A percentile compares a stretch with the other conserved stretches of the same genome.
Evolutionary conservation across 2,113 vertebrate genomes (phyloP).

Genomic region (Pluvianellus socialis): DNA sequence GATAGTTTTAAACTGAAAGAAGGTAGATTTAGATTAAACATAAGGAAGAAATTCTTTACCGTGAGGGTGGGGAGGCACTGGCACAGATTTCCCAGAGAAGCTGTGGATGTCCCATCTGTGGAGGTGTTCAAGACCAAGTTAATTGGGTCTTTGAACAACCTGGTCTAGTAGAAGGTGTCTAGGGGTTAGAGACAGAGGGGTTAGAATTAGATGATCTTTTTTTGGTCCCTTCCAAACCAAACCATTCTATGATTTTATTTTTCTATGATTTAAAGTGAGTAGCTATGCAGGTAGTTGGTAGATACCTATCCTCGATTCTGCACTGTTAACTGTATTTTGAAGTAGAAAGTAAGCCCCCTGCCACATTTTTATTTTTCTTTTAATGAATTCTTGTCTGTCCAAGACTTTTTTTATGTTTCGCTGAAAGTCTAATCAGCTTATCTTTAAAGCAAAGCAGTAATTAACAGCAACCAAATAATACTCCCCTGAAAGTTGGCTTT

Average conservation of each 20-base stretch:
- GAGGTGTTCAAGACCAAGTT: not conserved
- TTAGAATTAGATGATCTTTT: not conserved
- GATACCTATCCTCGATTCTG: not conserved
- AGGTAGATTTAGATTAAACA: not conserved
- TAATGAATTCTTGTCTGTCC: not conserved
- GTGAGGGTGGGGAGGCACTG: not conserved
- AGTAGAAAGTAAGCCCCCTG: not conserved
- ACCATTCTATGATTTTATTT: not conserved
- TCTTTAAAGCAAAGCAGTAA: not conserved
- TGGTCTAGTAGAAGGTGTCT: not conserved
- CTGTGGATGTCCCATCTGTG: not conserved
- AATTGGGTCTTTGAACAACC: not conserved
- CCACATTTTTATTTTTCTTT: not conserved
- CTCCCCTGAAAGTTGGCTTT: not conserved
- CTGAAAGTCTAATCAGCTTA: not conserved
- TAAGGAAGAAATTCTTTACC: not conserved
- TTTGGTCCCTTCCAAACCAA: not conserved
- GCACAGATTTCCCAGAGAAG: too few species aligned
- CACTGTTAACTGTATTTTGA: not conserved
- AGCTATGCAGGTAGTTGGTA: not conserved
- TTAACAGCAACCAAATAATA: not conserved
- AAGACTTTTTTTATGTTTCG: not conserved
- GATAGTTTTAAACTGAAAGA: not conserved
- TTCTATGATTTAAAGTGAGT: not conserved
- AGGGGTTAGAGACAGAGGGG: not conserved